phyloP scores from a whole-genome alignment of 2,797 vertebrate species.

The Eulemur albifrons region DNA sequence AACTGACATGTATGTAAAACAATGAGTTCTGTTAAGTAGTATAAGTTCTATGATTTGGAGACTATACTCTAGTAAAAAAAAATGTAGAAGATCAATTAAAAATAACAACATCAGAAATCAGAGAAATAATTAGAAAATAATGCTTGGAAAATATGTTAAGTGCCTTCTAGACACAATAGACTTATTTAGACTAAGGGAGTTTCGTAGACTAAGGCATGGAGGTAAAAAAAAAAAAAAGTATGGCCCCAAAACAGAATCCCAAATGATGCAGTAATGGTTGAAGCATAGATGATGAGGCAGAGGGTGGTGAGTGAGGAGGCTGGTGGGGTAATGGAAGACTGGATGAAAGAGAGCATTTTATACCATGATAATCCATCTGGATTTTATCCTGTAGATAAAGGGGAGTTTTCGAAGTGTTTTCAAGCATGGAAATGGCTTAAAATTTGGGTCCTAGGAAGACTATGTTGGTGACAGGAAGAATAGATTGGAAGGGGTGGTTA shows the following conservation, averaged over 20 bases:
- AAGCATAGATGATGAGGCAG: background rate
- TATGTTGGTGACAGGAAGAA: conserved; percentile 21
- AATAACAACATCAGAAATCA: background rate
- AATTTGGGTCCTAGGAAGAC: conserved; percentile 34
- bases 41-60: background rate
- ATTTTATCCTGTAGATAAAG: conserved; percentile 4
- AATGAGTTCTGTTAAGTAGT: background rate
- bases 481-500: background rate
- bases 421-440: conserved; percentile 1
- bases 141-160: background rate
- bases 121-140: background rate
- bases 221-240: background rate
- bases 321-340: background rate
- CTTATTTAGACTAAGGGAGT: background rate
- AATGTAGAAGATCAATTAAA: background rate
- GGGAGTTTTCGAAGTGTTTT: background rate
- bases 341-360: background rate
- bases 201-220: background rate
- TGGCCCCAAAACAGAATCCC: background rate
- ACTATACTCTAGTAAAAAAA: background rate
- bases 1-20: background rate
- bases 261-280: background rate
- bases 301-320: background rate
- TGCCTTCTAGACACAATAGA: background rate
- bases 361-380: background rate